Percentiles rank a stretch among this genome's conserved stretches.
phyloP scores from a whole-genome alignment of 2,113 vertebrate genomes.

The Platycercus adscitus region DNA sequence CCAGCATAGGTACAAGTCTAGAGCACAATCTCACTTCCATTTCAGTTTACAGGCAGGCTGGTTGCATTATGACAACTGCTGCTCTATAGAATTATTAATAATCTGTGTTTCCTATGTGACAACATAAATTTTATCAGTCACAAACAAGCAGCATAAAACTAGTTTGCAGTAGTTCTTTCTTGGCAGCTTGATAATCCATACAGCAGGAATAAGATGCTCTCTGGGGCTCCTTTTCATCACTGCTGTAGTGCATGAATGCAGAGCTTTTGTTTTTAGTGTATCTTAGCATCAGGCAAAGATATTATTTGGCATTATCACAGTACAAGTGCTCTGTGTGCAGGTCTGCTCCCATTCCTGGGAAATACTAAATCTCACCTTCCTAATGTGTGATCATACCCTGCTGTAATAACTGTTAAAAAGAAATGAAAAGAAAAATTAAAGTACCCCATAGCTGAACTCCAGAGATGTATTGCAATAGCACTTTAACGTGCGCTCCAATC shows the following conservation, averaged over 20 bases:
- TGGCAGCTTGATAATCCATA: constrained; percentile 28
- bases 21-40: neutral
- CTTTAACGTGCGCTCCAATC: neutral
- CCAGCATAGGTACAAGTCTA: neutral
- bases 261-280: constrained; percentile 22
- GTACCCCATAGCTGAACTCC: neutral
- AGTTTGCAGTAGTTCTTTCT: constrained; percentile 5
- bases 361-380: constrained; percentile 2
- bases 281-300: neutral
- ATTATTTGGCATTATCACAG: neutral
- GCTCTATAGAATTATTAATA: neutral
- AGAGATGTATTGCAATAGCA: neutral
- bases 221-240: neutral
- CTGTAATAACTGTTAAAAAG: constrained; percentile 25
- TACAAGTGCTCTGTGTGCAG: neutral
- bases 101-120: neutral
- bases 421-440: neutral
- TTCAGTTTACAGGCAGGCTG: constrained; percentile 14
- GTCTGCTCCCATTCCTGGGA: neutral
- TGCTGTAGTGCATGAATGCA: neutral
- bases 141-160: constrained; percentile 34
- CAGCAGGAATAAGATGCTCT: constrained; percentile 19
- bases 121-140: neutral
- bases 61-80: neutral
- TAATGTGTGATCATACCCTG: neutral